Base-by-base conservation (phyloP, 2,797 vertebrate genomes). In the Lates japonicus region DNA sequence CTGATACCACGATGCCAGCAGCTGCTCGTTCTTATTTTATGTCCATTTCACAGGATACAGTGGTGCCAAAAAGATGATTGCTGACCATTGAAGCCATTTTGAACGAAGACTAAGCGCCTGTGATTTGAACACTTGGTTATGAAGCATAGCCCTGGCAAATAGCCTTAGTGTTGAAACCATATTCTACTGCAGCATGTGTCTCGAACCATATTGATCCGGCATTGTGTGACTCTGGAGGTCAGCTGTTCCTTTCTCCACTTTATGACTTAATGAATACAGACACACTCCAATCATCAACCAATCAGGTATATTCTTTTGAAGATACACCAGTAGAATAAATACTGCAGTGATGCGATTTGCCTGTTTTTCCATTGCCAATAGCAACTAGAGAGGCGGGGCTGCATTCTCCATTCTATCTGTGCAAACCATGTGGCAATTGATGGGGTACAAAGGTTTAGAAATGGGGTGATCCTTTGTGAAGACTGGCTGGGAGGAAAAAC, bases 11-110 rank as follows among this genome's bases (percentile, higher is more conserved):
- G 85, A 92, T 87, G 84, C 75, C 74, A 35, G 74, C 81, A 83
- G 86, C 67, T 75, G 81, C 87, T 91, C 86, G 82, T 77, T 78
- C 85, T 87, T 90, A 89, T 90, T 93, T 91, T 39, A 77, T 88
- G 78, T 80, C 78, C 67, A 74, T 77, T 89, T 90, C 80, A 78
- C 60, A 49, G 70, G 69, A 83, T 81, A 74, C 66, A 58, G 14
- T 72, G 64, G 55, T 3, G 39, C n/a, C n/a, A 70, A 63, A 49
- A 81, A 84, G 82, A 75, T 41, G 62, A 82, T 86, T 59, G 67
- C 69, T 39, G 49, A 55, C 29, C 70, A 68, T 54, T 60, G 67
- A 83, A 70, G 44, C 52, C 13, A 2, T n/a, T 58, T 82, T 70
- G 66, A 31, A 59, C 55, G 71, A 52, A 62, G 62, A 68, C 78